Percentiles rank a stretch among this genome's conserved stretches.
phyloP scores from a whole-genome alignment of 2,888 invertebrate genomes.

The Stenoptilia bipunctidactyla region DNA sequence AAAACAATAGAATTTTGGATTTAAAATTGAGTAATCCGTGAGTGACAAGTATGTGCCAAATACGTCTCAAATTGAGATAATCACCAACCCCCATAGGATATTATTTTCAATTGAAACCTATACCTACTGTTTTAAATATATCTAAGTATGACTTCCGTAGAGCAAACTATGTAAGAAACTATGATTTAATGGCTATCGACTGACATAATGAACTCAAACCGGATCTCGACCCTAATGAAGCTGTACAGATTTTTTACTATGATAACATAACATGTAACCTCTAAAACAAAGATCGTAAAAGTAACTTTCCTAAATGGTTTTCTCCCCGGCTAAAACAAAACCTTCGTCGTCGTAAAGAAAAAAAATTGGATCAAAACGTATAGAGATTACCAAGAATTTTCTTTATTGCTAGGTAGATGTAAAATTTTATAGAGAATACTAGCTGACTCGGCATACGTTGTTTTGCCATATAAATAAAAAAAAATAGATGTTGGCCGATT shows the following conservation, averaged over 20 bases:
- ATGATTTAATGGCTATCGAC: background rate
- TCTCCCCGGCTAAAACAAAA: background rate
- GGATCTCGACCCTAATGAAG: background rate
- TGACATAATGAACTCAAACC: background rate
- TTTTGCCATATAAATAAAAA: too few species aligned
- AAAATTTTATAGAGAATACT: too few species aligned
- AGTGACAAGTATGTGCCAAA: too few species aligned
- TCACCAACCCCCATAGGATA: background rate
- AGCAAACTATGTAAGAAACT: background rate
- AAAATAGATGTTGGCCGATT: too few species aligned
- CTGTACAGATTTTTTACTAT: background rate
- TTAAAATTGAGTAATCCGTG: too few species aligned
- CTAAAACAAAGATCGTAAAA: too few species aligned
- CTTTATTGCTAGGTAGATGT: background rate
- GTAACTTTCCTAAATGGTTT: background rate
- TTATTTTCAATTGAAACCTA: too few species aligned
- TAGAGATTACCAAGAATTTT: background rate
- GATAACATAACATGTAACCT: background rate
- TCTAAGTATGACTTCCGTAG: background rate
- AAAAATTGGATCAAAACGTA: background rate
- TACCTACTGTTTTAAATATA: background rate
- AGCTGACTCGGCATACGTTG: too few species aligned
- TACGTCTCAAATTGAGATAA: background rate
- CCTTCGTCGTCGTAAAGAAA: background rate
- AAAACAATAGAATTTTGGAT: too few species aligned